Evolutionary conservation across 2,113 vertebrate species (phyloP).

Genomic region (Syngnathoides biaculeatus): DNA sequence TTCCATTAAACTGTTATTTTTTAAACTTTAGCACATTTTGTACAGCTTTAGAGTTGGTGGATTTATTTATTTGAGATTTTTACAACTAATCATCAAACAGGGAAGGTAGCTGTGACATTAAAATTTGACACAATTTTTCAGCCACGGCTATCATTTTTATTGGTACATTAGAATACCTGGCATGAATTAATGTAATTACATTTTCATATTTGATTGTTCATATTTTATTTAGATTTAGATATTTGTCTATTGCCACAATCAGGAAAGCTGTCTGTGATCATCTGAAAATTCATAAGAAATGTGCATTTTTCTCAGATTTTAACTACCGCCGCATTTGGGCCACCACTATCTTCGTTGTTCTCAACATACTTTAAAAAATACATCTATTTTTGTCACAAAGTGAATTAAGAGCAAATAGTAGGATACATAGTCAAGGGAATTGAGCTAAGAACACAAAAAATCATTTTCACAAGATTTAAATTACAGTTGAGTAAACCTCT

Average conservation of each 20-base stretch:
- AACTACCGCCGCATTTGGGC: too few species aligned
- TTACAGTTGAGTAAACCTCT: background rate
- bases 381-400: background rate
- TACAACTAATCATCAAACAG: too few species aligned
- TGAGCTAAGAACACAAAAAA: background rate
- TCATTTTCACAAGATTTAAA: background rate
- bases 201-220: background rate
- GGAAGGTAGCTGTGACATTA: too few species aligned
- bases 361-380: background rate
- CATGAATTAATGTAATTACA: too few species aligned
- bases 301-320: too few species aligned
- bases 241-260: background rate
- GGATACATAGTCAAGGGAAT: background rate
- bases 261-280: background rate
- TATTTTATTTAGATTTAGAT: background rate
- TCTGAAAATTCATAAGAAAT: background rate
- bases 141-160: too few species aligned
- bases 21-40: too few species aligned
- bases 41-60: too few species aligned
- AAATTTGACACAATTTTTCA: too few species aligned
- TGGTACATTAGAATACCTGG: too few species aligned
- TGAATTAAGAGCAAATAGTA: background rate
- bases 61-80: too few species aligned
- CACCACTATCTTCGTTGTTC: conserved; percentile 7
- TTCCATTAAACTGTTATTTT: too few species aligned